A percentile compares a stretch with the other conserved stretches of the same genome.
Evolutionary conservation across 1,140 invertebrate species (phyloP).

Genomic region (Nymphalis io): DNA sequence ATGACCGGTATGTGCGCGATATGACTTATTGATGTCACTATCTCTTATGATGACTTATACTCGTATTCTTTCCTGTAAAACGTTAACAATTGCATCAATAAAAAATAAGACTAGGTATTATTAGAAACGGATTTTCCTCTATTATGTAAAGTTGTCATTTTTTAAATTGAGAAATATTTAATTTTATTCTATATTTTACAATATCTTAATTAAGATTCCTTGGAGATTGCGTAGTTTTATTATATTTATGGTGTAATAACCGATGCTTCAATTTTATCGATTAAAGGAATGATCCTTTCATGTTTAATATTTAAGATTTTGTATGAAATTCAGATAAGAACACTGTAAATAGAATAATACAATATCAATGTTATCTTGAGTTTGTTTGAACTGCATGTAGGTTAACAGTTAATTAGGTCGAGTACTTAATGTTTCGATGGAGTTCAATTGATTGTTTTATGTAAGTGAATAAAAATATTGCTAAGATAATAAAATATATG

Average conservation of each 20-base stretch:
- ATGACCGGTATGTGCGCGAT: constrained; percentile 4
- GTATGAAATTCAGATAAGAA: constrained; percentile 43
- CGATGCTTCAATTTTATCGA: background rate
- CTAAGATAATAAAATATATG: constrained; percentile 19
- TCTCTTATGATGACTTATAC: no score
- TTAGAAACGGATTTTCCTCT: no score
- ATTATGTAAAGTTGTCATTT: no score
- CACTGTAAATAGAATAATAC: constrained; percentile 51
- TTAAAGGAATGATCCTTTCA: background rate
- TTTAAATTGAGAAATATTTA: no score
- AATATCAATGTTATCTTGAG: constrained; percentile 60
- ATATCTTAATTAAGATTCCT: no score
- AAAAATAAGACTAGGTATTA: no score
- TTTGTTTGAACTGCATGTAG: constrained; percentile 60
- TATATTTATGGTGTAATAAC: no score
- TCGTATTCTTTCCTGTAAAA: background rate
- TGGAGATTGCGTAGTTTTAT: no score
- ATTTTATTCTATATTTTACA: no score
- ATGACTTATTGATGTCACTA: constrained; percentile 2
- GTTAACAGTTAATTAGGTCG: constrained; percentile 66
- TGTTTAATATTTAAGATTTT: constrained; percentile 23
- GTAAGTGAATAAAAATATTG: constrained; percentile 28
- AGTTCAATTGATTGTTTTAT: constrained; percentile 44
- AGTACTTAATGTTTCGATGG: constrained; percentile 46
- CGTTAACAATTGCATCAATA: no score